Base-by-base conservation (phyloP, 2,888 invertebrate species). In the Falcaria lacertinaria region DNA sequence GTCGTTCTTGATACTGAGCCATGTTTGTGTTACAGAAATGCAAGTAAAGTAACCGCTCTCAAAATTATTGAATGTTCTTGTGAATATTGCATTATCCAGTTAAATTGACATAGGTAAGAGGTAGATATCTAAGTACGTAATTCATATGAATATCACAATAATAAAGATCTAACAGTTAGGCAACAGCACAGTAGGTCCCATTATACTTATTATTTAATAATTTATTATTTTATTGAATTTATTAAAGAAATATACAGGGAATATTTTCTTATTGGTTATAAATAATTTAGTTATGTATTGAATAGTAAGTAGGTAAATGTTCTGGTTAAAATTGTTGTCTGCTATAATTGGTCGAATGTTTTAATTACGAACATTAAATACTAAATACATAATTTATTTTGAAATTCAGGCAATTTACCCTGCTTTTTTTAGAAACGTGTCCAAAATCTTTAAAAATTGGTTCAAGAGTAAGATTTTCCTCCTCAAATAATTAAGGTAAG, bases 391-490 rank as follows among this genome's bases (percentile, higher is more conserved):
- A 75, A 69, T 71, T 70, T 66, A 62, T 17, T 38, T 42, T 69
- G 70, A 76, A 69, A 73, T 75, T 73, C 79, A 85, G 83, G 87
- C 86, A 82, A 75, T 70, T 75, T 85, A 86, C 86, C 86, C 86
- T 86, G 87, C 78, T 77, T 81, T 75, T 71, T 74, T 76, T 76
- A 75, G 77, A 80, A 80, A 76, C 61, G 64, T 73, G 68, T 80
- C 65, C 61, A 80, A 76, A 77, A 74, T 60, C 3, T 28, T 64
- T 69, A 47, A 72, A 80, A 79, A 80, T 81, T 84, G 82, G 79
- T 83, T 80, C 80, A 61, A 73, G 71, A 67, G 67, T 74, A 74
- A 67, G 67, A 64, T 61, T 65, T 64, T 58, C 34, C 39, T 50
- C 49, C 43, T 36, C 34, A 49, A 50, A 32, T 52, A 54, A 62